Conservation (phyloP, 1,140 invertebrate genomes). For the Hycleus cichorii region DNA sequence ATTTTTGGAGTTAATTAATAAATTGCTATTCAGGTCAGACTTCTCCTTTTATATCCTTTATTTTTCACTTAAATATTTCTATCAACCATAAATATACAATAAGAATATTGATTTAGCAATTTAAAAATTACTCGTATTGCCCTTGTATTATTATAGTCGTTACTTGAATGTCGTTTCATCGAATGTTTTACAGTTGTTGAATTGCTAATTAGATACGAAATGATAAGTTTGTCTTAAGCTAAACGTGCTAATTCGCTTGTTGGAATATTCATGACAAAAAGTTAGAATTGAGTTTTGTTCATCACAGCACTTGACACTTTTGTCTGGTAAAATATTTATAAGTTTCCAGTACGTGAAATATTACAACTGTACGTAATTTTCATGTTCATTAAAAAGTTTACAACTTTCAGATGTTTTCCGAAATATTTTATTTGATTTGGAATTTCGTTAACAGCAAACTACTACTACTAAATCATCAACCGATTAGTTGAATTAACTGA, state of each 20-base stretch:
- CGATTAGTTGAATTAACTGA: too few relatives aligned
- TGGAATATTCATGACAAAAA: conserved; percentile 14
- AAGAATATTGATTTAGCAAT: too few relatives aligned
- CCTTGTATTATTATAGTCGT: too few relatives aligned
- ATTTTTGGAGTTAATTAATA: conserved; percentile 20
- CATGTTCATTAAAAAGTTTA: conserved; percentile 15
- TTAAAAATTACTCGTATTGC: too few relatives aligned
- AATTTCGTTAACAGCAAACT: background rate
- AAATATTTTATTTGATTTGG: conserved; percentile 10
- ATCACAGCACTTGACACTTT: conserved; percentile 14
- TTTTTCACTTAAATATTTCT: background rate
- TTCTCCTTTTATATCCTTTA: background rate
- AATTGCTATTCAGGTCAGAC: conserved; percentile 20
- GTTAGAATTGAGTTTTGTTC: conserved; percentile 16
- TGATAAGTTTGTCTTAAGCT: conserved; percentile 9
- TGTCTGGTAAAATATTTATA: conserved; percentile 15
- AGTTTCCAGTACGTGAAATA: conserved; percentile 14
- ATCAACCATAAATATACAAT: too few relatives aligned
- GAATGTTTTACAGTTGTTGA: conserved; percentile 2
- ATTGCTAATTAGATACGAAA: conserved; percentile 8
- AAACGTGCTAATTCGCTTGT: background rate
- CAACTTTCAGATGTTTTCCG: conserved; percentile 7
- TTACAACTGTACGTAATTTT: conserved; percentile 14
- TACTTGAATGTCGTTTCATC: too few relatives aligned
- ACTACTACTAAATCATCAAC: too few relatives aligned